Conservation (phyloP, 2,113 vertebrate genomes). For the Malaclemys terrapin region DNA sequence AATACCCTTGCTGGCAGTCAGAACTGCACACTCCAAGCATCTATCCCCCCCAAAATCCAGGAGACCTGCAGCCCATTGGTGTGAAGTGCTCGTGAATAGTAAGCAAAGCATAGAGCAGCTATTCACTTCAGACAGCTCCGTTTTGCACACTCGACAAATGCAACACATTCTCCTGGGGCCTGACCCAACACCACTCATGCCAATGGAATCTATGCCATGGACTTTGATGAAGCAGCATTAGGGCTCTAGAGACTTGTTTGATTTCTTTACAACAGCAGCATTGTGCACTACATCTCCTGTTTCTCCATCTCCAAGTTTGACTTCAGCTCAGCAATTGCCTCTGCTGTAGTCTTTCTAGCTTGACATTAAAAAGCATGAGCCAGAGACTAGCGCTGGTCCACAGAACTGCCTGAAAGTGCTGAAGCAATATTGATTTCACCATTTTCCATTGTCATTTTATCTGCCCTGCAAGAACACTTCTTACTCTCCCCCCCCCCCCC, state of each 20-base stretch:
- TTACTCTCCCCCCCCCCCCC: background rate
- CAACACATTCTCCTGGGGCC: background rate
- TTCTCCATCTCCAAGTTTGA: background rate
- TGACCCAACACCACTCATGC: slow-evolving; percentile 3
- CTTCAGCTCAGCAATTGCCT: background rate
- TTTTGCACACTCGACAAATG: background rate
- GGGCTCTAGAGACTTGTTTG: slow-evolving; percentile 41
- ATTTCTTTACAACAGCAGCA: slow-evolving; percentile 7
- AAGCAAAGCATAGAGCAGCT: background rate
- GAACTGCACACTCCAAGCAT: background rate
- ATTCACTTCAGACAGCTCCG: background rate
- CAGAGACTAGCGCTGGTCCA: background rate
- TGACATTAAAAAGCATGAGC: accelerated
- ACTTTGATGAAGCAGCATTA: background rate
- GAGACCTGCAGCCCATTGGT: background rate
- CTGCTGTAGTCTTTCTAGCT: background rate
- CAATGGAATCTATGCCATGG: background rate
- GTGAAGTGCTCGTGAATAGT: accelerated
- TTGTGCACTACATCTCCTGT: background rate
- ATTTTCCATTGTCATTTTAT: background rate
- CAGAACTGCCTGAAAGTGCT: background rate
- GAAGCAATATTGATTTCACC: background rate
- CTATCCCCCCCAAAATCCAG: background rate
- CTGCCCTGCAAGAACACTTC: accelerated
- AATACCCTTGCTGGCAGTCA: slow-evolving; percentile 1